Conservation (phyloP, 2,113 vertebrate species). For the Fregetta grallaria region DNA sequence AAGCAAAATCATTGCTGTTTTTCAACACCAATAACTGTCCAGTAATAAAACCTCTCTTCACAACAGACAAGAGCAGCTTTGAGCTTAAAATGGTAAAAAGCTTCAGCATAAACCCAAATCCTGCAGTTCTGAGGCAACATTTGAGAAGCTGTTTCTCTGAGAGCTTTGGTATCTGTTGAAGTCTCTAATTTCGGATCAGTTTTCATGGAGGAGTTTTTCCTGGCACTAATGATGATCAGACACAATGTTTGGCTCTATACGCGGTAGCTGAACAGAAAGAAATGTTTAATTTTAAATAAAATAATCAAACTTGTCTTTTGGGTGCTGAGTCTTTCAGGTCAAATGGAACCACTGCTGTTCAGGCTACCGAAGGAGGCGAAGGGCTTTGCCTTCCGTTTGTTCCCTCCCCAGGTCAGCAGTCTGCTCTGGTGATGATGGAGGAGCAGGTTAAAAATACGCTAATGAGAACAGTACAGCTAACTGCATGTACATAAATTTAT, state of each 20-base stretch:
- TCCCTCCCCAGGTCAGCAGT: background rate
- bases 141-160: background rate
- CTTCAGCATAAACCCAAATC: background rate
- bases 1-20: background rate
- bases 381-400: background rate
- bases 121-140: background rate
- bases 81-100: background rate
- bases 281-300: slow-evolving; percentile 42
- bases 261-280: background rate
- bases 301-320: slow-evolving; percentile 10
- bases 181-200: background rate
- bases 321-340: background rate
- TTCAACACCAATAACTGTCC: background rate
- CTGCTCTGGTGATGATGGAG: background rate
- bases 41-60: background rate
- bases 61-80: background rate
- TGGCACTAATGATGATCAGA: slow-evolving; percentile 9
- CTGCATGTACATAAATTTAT: background rate
- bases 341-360: background rate
- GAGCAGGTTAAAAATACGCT: background rate
- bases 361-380: background rate
- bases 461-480: background rate
- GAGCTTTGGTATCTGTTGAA: background rate
- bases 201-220: background rate
- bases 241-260: background rate